Conservation (phyloP, 2,113 vertebrate species). For the Cyprinodon variegatus region DNA sequence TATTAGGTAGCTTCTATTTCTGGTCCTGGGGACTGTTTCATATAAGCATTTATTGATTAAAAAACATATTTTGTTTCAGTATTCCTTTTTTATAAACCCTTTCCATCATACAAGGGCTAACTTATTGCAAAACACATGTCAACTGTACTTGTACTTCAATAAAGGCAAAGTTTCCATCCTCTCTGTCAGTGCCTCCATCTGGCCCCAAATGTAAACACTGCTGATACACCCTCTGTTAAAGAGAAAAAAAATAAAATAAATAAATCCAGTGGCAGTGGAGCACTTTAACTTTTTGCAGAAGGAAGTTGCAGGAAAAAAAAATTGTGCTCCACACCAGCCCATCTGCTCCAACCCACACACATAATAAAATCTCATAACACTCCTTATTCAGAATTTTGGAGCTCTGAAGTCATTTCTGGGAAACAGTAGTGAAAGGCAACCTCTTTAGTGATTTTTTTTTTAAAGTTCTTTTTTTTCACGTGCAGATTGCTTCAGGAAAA, state of each 20-base stretch:
- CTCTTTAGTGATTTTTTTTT: constrained; percentile 20
- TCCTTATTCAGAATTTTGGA: constrained; percentile 53
- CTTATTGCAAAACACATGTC: neutral
- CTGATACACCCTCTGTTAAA: constrained; percentile 5
- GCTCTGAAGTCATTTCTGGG: constrained; percentile 49
- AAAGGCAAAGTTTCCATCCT: neutral
- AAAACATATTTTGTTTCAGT: too few species aligned
- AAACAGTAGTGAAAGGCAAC: constrained; percentile 26
- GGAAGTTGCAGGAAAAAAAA: constrained; percentile 22
- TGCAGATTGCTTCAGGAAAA: constrained; percentile 7
- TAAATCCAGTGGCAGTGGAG: constrained; percentile 16
- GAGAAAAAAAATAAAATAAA: constrained; percentile 4
- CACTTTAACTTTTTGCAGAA: constrained; percentile 32
- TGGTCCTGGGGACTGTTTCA: too few species aligned
- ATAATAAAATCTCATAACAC: constrained; percentile 52
- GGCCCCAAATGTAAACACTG: constrained; percentile 6
- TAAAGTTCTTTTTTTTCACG: constrained; percentile 11
- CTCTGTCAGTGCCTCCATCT: constrained; percentile 7
- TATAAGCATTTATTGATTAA: too few species aligned
- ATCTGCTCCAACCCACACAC: constrained; percentile 59
- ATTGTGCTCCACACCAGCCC: constrained; percentile 37
- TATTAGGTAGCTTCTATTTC: too few species aligned
- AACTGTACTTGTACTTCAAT: neutral
- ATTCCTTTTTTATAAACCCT: neutral
- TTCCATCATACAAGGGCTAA: neutral